Conservation (phyloP, 2,113 vertebrate genomes). For the Triplophysa rosa region DNA sequence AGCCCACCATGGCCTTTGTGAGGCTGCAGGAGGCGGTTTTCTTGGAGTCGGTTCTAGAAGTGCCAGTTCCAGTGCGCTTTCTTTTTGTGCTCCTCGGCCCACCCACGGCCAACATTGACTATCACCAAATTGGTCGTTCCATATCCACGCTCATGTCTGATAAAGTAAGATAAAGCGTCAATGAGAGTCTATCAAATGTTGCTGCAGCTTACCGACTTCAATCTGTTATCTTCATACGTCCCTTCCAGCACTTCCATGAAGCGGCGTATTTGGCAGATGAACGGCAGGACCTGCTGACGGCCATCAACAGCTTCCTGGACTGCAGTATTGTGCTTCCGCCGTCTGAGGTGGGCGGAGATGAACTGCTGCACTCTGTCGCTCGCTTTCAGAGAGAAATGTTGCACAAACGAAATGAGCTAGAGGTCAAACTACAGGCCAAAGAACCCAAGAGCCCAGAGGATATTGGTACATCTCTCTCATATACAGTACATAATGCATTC, state of each 20-base stretch:
- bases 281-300: conserved; percentile 88
- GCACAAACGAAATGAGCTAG: conserved; percentile 88
- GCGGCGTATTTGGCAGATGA: conserved; percentile 92
- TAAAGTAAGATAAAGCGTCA: conserved; percentile 78
- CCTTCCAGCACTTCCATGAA: conserved; percentile 89
- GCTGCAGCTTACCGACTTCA: neutral
- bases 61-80: conserved; percentile 91
- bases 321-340: conserved; percentile 96
- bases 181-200: neutral
- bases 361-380: conserved; percentile 90
- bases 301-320: conserved; percentile 97
- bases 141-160: conserved; percentile 99
- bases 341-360: conserved; percentile 91
- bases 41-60: conserved; percentile 92
- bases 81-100: conserved; percentile 94
- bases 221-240: neutral
- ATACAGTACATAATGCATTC: neutral
- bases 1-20: conserved; percentile 97
- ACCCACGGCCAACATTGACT: conserved; percentile 91
- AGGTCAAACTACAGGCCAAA: conserved; percentile 75
- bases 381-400: conserved; percentile 96
- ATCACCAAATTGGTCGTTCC: conserved; percentile 97
- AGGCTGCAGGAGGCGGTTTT: conserved; percentile 89
- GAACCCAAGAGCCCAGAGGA: conserved; percentile 87
- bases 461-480: conserved; percentile 74